Conservation (phyloP, 2,113 vertebrate genomes). For the Oreotrochilus melanogaster region DNA sequence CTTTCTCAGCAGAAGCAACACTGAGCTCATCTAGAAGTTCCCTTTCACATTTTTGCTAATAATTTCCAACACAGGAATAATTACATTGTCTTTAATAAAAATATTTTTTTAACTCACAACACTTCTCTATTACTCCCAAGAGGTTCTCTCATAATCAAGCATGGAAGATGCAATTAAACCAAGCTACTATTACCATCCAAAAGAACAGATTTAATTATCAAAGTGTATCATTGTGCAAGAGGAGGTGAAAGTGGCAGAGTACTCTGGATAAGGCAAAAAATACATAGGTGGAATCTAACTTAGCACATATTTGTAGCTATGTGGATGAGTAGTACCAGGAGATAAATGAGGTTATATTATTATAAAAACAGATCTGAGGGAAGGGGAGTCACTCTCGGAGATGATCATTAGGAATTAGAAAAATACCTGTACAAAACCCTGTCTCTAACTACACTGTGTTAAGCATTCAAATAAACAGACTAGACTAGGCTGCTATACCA, state of each 20-base stretch:
- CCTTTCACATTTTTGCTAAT: background rate
- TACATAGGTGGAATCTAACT: background rate
- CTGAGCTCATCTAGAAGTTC: background rate
- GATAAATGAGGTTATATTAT: background rate
- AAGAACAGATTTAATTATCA: background rate
- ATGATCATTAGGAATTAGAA: background rate
- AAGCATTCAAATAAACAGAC: background rate
- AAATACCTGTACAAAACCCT: background rate
- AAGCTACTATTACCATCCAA: constrained; percentile 1
- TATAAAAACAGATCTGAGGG: background rate
- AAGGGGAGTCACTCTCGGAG: background rate
- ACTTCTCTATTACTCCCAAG: background rate
- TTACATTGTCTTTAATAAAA: background rate
- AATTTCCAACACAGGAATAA: background rate
- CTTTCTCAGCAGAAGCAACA: background rate
- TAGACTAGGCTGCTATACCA: background rate
- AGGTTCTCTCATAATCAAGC: background rate
- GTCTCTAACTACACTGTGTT: background rate
- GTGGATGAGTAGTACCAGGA: background rate
- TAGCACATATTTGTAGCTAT: background rate
- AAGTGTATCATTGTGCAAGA: background rate
- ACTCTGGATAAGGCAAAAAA: background rate
- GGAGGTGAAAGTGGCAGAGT: background rate
- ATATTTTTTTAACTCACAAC: too few species aligned
- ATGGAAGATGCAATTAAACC: constrained; percentile 14